Percentiles rank a stretch among this genome's conserved stretches.
These are phyloP conservation scores for Pantala flavescens DNA, from an alignment of 1,140 invertebrate genomes.

Conservation along the genomic window DNA sequence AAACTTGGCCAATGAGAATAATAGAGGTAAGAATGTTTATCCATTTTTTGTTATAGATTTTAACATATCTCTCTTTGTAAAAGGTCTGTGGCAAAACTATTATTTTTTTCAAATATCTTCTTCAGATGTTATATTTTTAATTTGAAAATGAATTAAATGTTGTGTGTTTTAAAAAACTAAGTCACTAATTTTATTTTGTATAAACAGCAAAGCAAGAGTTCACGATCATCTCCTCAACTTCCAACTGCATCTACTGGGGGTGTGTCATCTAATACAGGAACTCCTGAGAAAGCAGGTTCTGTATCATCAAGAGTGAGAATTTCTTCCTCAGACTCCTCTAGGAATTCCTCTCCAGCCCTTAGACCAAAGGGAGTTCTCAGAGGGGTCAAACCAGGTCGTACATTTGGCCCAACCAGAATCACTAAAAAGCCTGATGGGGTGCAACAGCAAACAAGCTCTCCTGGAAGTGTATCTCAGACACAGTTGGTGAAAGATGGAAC, in stretches of 20 bases:
- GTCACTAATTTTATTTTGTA: too few relatives aligned
- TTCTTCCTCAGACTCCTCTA: conserved; percentile 48
- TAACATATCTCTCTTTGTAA: too few relatives aligned
- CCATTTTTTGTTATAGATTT: conserved; percentile 17
- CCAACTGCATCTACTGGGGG: not conserved
- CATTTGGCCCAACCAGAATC: not conserved
- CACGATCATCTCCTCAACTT: not conserved
- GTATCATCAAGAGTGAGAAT: conserved; percentile 30
- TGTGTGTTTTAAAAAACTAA: too few relatives aligned
- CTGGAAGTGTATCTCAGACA: not conserved
- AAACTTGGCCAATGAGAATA: conserved; percentile 33
- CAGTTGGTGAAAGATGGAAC: not conserved
- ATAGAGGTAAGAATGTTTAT: conserved; percentile 19
- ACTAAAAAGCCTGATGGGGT: not conserved
- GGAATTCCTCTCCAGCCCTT: conserved; percentile 55
- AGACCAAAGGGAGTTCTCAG: conserved; percentile 24
- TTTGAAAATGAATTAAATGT: too few relatives aligned
- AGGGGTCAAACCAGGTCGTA: not conserved
- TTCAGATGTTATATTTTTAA: too few relatives aligned
- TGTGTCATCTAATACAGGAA: conserved; percentile 14
- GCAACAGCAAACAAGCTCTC: not conserved
- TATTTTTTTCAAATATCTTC: too few relatives aligned
- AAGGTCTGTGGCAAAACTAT: too few relatives aligned
- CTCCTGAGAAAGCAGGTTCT: conserved; percentile 19
- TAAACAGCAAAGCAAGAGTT: not conserved